Evolutionary conservation across 2,888 invertebrate species (phyloP).

Genomic region (Polietes domitor): DNA sequence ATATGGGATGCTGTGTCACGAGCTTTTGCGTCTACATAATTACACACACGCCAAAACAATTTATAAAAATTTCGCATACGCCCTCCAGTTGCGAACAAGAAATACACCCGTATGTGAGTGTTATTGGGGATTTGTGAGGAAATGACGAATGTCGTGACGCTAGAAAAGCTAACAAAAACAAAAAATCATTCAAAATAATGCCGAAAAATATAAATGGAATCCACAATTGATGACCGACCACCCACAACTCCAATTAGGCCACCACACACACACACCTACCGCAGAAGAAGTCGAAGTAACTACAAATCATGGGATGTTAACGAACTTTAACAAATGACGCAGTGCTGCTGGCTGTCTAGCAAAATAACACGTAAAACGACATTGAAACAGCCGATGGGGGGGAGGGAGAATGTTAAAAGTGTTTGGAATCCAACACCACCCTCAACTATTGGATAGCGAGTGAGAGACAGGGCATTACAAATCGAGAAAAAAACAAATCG

Average conservation of each 20-base stretch:
- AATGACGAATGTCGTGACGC: neutral
- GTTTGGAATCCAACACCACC: neutral
- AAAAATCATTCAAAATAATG: slow-evolving; percentile 1
- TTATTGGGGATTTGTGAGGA: neutral
- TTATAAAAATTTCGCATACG: neutral
- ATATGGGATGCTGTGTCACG: neutral
- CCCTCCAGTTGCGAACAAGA: no score
- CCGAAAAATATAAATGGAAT: neutral
- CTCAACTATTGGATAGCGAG: neutral
- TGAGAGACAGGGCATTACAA: neutral
- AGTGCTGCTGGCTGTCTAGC: no score
- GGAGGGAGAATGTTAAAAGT: neutral
- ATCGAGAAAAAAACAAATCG: neutral
- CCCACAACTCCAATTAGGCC: neutral
- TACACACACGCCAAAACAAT: neutral
- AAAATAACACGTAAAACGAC: neutral
- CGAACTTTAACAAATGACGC: neutral
- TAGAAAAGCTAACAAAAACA: neutral
- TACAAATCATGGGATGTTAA: neutral
- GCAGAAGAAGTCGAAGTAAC: no score
- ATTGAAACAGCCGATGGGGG: neutral
- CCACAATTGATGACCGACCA: neutral
- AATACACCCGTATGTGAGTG: no score
- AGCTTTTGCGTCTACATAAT: neutral
- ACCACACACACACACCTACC: neutral